A percentile compares a stretch with the other conserved stretches of the same genome.
These are phyloP conservation scores for Syngnathus acus DNA, from an alignment of 2,797 vertebrate genomes.

Conservation along the genomic window DNA sequence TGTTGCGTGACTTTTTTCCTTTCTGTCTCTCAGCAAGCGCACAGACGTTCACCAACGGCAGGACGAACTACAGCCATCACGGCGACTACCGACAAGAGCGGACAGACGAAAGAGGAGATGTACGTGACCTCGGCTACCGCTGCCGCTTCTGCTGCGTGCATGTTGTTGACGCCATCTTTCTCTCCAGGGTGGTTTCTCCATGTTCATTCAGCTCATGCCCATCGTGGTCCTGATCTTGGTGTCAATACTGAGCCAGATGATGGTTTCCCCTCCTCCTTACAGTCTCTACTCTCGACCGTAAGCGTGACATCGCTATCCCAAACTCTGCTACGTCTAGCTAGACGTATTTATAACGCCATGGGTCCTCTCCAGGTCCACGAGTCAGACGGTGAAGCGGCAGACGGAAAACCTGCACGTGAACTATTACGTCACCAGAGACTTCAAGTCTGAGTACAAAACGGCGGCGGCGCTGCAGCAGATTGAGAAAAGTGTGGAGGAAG, in stretches of 20 bases:
- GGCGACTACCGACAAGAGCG: slow-evolving; percentile 82
- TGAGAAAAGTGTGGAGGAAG: slow-evolving; percentile 95
- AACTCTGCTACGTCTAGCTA: background rate
- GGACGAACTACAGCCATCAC: slow-evolving; percentile 82
- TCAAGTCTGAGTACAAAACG: slow-evolving; percentile 86
- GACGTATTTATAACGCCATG: background rate
- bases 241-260: slow-evolving; percentile 92
- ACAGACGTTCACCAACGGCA: slow-evolving; percentile 87
- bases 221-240: slow-evolving; percentile 92
- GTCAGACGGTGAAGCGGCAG: slow-evolving; percentile 87
- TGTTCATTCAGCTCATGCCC: slow-evolving; percentile 97
- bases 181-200: slow-evolving; percentile 92
- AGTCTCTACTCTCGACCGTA: slow-evolving; percentile 92
- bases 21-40: slow-evolving; percentile 70
- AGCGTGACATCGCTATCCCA: slow-evolving; percentile 22
- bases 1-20: background rate
- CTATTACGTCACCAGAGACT: slow-evolving; percentile 92
- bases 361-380: slow-evolving; percentile 75
- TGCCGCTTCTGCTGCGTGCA: background rate
- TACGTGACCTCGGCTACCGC: slow-evolving; percentile 55
- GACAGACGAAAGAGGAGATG: slow-evolving; percentile 90
- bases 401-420: slow-evolving; percentile 86
- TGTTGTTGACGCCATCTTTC: slow-evolving; percentile 18
- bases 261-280: slow-evolving; percentile 95
- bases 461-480: slow-evolving; percentile 85